Base-by-base conservation (phyloP, 2,888 invertebrate species). In the Synergus gifuensis region DNA sequence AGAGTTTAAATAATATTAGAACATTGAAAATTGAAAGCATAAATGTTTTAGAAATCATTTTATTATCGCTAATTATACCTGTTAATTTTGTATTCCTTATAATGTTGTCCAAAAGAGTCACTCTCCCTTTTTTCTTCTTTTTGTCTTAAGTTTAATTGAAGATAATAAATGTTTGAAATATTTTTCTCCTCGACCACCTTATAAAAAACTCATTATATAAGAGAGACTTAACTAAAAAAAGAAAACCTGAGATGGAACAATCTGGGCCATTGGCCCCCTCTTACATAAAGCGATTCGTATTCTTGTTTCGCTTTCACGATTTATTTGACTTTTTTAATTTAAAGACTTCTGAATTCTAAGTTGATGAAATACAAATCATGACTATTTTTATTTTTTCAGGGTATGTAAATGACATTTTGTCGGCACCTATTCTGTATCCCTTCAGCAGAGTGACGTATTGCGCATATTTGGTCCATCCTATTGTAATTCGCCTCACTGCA, bases 401-500 rank as follows among this genome's bases (percentile, higher is more conserved):
- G 78, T 93, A 95, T 92, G 94, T 97, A 63, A 95, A 96, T 76
- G 93, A 94, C 54, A 92, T 97, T 87, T 93, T 97, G 16, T 96
- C 97, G 2, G 95, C 96, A 44, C 95, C 96, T 11, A 94, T 96
- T 81, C 93, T 97, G 79, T 97, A 97, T 92, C 97, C 97, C 79
- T 96, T 97, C 93, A 97, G 97, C 78, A 94, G 97, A 85, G 96
- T 97, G 18, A 97, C 97, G 66, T 97, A 97, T 92, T 97, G 97
- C 91, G 96, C 97, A 0, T 97, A 97, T 92, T 93, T 97, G 83
- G 94, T 97, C 82, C 97, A 97, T 92, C 97, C 97, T 0, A 95
- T 97, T 78, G 95, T 97, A 82, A 96, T 97, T 87, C 94, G 97
- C 85, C 94, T 95, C 87, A 95, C 97, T 89, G 96, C 96, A 66